phyloP scores from a whole-genome alignment of 2,797 vertebrate species.

The Chromobotia macracanthus region DNA sequence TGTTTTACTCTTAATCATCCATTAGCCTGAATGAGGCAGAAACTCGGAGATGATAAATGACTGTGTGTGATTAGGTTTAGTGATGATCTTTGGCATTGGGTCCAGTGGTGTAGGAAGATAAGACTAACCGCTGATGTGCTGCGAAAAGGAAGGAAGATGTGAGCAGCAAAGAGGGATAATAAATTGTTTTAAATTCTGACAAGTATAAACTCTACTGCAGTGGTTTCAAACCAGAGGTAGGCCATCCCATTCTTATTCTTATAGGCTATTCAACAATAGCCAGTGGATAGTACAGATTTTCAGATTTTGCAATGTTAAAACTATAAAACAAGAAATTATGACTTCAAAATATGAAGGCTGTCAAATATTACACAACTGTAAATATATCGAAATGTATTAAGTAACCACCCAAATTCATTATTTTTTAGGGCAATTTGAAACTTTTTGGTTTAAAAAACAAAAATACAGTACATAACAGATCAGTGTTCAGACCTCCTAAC shows the following conservation, averaged over 20 bases:
- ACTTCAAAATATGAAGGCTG: not conserved
- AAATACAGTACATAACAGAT: no score
- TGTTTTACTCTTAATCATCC: not conserved
- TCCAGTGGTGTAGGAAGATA: not conserved
- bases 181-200: not conserved
- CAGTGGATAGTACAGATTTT: not conserved
- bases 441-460: no score
- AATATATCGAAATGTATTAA: no score
- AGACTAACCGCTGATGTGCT: not conserved
- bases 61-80: not conserved
- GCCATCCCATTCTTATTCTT: no score
- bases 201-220: not conserved
- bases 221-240: not conserved
- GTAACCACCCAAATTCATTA: no score
- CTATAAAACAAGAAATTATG: not conserved
- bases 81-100: not conserved
- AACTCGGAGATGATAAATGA: not conserved
- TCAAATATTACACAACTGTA: not conserved
- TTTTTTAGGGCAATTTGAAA: no score
- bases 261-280: not conserved
- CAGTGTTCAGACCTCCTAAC: no score
- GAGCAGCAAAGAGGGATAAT: not conserved
- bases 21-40: not conserved
- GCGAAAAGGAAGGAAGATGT: not conserved
- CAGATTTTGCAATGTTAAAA: not conserved